Evolutionary conservation across 2,113 vertebrate species (phyloP).

Genomic region (Myiozetetes cayanensis): DNA sequence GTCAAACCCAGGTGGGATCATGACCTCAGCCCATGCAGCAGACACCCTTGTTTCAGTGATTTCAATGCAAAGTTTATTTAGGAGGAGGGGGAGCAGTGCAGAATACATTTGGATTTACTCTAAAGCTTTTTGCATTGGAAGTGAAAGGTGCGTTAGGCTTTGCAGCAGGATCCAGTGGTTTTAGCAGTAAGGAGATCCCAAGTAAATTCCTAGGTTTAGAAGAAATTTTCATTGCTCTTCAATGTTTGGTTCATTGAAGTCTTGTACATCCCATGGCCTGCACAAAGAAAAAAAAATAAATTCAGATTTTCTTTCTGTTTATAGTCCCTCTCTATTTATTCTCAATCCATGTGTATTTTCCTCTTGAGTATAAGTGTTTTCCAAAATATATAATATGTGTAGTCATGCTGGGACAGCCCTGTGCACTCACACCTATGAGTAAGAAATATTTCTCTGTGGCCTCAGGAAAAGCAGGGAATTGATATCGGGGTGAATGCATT

Average conservation of each 20-base stretch:
- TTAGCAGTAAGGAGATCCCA: not conserved
- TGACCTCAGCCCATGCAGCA: not conserved
- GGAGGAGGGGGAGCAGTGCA: not conserved
- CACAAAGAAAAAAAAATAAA: not conserved
- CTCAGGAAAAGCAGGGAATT: not conserved
- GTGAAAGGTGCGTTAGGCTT: not conserved
- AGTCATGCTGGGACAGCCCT: not conserved
- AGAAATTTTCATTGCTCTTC: not conserved
- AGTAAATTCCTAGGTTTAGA: not conserved
- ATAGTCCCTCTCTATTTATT: not conserved
- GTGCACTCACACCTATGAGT: not conserved
- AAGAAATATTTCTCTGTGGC: not conserved
- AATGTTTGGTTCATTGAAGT: not conserved
- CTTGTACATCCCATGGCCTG: not conserved
- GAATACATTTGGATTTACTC: not conserved
- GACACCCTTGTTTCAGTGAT: not conserved
- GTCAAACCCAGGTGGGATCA: not conserved
- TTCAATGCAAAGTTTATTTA: constrained; percentile 31
- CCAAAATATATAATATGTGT: not conserved
- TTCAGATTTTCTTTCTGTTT: not conserved
- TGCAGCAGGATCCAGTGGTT: not conserved
- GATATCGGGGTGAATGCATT: not conserved
- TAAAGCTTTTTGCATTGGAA: not conserved
- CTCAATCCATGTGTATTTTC: not conserved
- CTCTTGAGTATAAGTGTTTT: not conserved